These are phyloP conservation scores for Scolopax mira DNA, from an alignment of 2,113 vertebrate genomes.

Conservation along the genomic window DNA sequence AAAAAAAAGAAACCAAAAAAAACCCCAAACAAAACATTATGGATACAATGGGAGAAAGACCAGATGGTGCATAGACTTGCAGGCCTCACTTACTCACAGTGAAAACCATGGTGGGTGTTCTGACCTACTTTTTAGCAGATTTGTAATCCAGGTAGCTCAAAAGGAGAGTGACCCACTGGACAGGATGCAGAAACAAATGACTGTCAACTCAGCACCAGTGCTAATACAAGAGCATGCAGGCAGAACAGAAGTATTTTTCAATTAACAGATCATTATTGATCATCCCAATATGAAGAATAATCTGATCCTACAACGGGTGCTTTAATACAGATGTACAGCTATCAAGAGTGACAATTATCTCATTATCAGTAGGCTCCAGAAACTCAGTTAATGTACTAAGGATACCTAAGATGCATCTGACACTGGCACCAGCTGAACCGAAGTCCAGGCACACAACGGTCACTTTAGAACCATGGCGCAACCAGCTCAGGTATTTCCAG, in stretches of 20 bases:
- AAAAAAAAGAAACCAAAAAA: too few relatives aligned
- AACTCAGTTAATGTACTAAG: neutral
- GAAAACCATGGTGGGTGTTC: neutral
- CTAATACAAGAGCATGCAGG: neutral
- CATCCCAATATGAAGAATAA: neutral
- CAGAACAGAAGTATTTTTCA: neutral
- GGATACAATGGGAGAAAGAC: neutral
- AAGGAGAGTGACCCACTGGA: neutral
- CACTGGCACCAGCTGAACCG: neutral
- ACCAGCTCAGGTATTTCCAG: neutral
- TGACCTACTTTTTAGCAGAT: neutral
- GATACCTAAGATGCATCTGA: neutral
- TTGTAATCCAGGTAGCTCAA: neutral
- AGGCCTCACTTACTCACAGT: neutral
- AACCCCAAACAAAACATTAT: neutral
- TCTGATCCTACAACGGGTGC: neutral
- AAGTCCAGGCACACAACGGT: neutral
- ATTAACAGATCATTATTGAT: neutral
- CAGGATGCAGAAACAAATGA: neutral
- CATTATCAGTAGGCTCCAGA: neutral
- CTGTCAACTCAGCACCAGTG: neutral
- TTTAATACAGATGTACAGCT: neutral
- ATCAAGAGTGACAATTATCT: neutral
- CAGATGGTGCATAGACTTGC: neutral
- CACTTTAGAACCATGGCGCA: neutral